Percentiles rank a stretch among this genome's conserved stretches.
Conservation (phyloP, 2,113 vertebrate species). For the Gymnogyps californianus region DNA sequence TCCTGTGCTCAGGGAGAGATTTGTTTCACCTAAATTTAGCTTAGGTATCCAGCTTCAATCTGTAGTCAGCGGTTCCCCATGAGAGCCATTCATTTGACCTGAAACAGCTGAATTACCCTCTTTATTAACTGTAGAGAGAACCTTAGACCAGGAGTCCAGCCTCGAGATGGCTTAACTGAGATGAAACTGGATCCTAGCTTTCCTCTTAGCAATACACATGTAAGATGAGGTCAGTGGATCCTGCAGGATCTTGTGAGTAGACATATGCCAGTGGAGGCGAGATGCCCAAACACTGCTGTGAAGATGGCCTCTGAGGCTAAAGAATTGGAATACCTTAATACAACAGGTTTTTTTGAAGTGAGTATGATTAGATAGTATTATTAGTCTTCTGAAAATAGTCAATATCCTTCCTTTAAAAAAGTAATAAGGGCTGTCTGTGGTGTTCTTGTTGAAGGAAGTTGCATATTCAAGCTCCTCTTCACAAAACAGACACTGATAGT, state of each 20-base stretch:
- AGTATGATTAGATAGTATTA: background rate
- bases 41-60: background rate
- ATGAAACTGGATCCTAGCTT: background rate
- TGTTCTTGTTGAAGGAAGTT: background rate
- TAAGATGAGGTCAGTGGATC: background rate
- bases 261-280: background rate
- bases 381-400: background rate
- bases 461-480: background rate
- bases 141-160: background rate
- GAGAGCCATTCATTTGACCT: background rate
- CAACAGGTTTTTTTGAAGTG: background rate
- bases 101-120: constrained; percentile 14
- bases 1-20: constrained; percentile 10
- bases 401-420: background rate
- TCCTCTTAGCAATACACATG: fast-evolving
- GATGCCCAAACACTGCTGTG: background rate
- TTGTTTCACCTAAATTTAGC: constrained; percentile 42
- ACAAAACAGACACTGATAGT: background rate
- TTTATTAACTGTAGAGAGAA: background rate
- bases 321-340: background rate
- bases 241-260: background rate
- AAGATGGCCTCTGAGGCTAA: background rate
- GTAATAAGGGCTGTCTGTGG: background rate
- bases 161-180: background rate
- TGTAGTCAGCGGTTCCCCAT: background rate